Evolutionary conservation across 1,140 invertebrate species (phyloP), one percentile per base, ranked within the genome.

Genomic region (Trichomalopsis sarcophagae): DNA sequence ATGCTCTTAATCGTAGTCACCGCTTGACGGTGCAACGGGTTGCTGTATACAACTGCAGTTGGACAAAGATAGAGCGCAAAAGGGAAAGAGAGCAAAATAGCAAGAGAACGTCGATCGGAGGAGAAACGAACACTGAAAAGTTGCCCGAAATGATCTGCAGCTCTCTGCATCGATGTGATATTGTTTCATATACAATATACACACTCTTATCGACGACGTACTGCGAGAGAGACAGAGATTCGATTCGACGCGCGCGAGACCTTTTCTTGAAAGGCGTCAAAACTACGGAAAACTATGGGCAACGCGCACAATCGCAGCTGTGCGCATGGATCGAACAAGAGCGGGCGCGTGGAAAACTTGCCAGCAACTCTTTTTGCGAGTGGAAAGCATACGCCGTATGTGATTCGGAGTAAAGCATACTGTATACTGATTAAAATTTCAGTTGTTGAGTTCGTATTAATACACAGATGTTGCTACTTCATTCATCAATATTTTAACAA

Each of bases 1-100:
- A 62, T 62, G 55, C 55, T 62, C 55, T 62, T 62, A 62, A 62
- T 62, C 55, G 55, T 62, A 62, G 55, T 62, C 55, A 62, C 55
- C 21, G 21, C 17, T 62, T n/a, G 55, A 7, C 6, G 17, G 55
- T n/a, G 17, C 55, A 62, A 21, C 55, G 55, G 55, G 2, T 21
- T 21, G 17, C 55, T 7, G n/a, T 62, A 62, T 62, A 62, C 17
- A 62, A 62, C 55, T 62, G 17, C 17, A 62, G 11, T 50, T 2
- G 47, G 10, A 50, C 11, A 50, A 50, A 50, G 17, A 62, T 62
- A 62, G 55, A 62, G 55, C 1, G 55, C 6, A 62, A 62, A 44
- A 44, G 40, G 40, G 21, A 62, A 7, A 62, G 55, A 9, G 55
- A 7, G 17, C 17, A 14, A 55, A 27, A 27, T 27, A 27, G 27